Percentiles rank a stretch among this genome's conserved stretches.
These are phyloP conservation scores for Heterodera filipjevi DNA, from an alignment of 2,888 invertebrate species.

Conservation along the genomic window DNA sequence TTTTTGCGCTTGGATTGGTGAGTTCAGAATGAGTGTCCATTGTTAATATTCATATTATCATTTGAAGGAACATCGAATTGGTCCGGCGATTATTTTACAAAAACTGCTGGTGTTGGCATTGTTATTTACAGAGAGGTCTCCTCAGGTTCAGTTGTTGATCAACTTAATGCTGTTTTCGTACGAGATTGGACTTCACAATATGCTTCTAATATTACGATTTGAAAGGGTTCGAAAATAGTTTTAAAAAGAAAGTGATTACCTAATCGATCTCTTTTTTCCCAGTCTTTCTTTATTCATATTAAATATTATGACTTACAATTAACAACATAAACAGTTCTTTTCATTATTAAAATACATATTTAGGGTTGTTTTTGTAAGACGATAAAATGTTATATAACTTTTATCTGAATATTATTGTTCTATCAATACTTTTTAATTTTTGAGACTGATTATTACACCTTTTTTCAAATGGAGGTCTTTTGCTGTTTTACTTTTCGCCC, in stretches of 20 bases:
- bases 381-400: too few relatives aligned
- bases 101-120: slow-evolving; percentile 85
- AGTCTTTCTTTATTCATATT: too few relatives aligned
- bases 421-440: too few relatives aligned
- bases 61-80: slow-evolving; percentile 77
- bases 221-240: neutral
- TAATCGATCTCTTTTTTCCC: neutral
- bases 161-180: slow-evolving; percentile 48
- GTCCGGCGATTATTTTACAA: slow-evolving; percentile 92
- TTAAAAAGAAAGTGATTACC: too few relatives aligned
- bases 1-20: slow-evolving; percentile 87
- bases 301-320: too few relatives aligned
- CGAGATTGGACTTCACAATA: slow-evolving; percentile 60
- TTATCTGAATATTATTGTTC: too few relatives aligned
- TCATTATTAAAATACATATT: too few relatives aligned
- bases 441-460: too few relatives aligned
- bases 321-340: too few relatives aligned
- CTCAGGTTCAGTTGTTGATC: slow-evolving; percentile 30
- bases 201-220: slow-evolving; percentile 6
- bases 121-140: slow-evolving; percentile 66
- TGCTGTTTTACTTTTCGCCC: neutral
- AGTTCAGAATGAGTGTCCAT: slow-evolving; percentile 67
- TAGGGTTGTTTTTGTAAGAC: too few relatives aligned
- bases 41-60: neutral
- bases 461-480: too few relatives aligned